Percentiles rank a stretch among this genome's conserved stretches.
These are phyloP conservation scores for Eunapius fragilis DNA, from an alignment of 37 sponge, comb jelly and placozoan genomes.

Conservation along the genomic window DNA sequence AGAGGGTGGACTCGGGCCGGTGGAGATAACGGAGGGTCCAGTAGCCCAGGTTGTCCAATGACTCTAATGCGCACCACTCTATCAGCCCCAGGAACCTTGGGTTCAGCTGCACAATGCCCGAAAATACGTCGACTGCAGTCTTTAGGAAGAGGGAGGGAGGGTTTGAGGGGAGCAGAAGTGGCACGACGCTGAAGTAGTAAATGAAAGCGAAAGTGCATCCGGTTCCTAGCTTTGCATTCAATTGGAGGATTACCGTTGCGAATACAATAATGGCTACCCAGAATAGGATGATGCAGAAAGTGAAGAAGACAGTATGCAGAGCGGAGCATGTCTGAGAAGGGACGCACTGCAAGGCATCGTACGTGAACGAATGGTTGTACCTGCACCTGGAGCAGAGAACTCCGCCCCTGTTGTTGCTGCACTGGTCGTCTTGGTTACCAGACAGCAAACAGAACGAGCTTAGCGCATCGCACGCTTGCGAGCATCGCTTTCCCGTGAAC, in stretches of 20 bases:
- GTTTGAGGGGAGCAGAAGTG: neutral
- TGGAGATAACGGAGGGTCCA: neutral
- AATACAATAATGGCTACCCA: neutral
- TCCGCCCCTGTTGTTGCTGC: slow-evolving; percentile 2
- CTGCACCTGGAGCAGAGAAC: slow-evolving; percentile 3
- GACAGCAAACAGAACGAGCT: neutral
- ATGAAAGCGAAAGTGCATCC: slow-evolving; percentile 12
- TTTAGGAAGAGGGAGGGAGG: neutral
- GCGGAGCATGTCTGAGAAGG: neutral
- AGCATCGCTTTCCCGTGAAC: neutral
- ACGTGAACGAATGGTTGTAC: slow-evolving; percentile 12
- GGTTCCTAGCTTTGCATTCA: neutral
- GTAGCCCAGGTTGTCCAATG: neutral
- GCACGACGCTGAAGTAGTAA: slow-evolving; percentile 22
- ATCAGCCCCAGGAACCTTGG: slow-evolving; percentile 17
- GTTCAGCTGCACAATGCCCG: slow-evolving; percentile 17
- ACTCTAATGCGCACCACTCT: neutral
- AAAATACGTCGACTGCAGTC: neutral
- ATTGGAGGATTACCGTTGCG: neutral
- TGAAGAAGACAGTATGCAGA: neutral
- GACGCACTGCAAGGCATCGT: slow-evolving; percentile 3
- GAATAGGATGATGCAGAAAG: neutral
- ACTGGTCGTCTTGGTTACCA: slow-evolving; percentile 7
- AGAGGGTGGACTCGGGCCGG: no score
- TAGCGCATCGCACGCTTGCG: neutral